Base-by-base conservation (phyloP, 2,797 vertebrate species). In the Acomys russatus region DNA sequence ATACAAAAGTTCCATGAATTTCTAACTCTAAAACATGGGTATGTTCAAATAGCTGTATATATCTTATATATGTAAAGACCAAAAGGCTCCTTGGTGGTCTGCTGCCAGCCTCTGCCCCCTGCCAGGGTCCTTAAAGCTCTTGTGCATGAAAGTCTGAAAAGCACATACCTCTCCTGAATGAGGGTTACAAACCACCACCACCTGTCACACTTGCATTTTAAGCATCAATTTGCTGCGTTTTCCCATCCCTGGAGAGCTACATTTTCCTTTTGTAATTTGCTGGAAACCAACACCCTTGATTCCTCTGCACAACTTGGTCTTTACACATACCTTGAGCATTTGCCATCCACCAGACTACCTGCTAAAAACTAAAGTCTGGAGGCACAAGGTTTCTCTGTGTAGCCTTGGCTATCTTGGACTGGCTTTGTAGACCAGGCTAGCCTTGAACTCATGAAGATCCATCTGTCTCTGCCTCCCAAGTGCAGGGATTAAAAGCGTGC, bases 1-100 rank as follows among this genome's bases (percentile, higher is more conserved):
- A 97, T 64, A 63, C 12, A 87, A 82, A 51, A 84, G 63, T 80
- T 83, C 73, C 73, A 90, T n/a, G 23, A 59, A 61, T 96, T 90
- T 96, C 94, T 92, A 78, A 91, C 94, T 70, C 61, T 87, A 90
- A 95, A 96, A 78, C n/a, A 91, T 9, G 83, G 9, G 5, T 51
- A 88, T 56, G 28, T 91, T 90, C 28, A 92, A 94, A 85, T 56
- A 91, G 14, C 85, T 25, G 63, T 0, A 74, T 35, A 94, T 79
- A 96, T 71, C 91, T 91, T 87, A 25, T 78, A 25, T 78, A 88
- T 33, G 59, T 68, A 59, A 35, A 94, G 10, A n/a, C 56, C 84
- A 44, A 80, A 95, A 80, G 61, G 25, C 2, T 71, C 70, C 61
- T 66, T 68, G 35, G 64, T 9, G 25, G 73, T 86, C 87, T 33